phyloP scores from a whole-genome alignment of 2,797 vertebrate species.

The Muscicapa comitata region DNA sequence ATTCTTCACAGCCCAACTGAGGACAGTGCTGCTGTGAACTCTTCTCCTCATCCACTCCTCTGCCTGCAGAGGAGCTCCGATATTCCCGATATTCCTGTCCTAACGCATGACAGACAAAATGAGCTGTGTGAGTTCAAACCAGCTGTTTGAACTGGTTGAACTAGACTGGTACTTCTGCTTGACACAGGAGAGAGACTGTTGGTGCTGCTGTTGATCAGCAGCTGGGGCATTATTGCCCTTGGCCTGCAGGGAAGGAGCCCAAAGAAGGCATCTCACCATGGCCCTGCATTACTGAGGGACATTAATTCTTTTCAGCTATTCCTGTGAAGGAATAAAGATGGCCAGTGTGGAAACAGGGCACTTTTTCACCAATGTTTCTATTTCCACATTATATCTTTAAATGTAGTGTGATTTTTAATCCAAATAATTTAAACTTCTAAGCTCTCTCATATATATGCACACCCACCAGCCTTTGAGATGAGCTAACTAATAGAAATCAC shows the following conservation, averaged over 20 bases:
- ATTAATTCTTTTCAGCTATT: neutral
- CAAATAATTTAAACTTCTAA: neutral
- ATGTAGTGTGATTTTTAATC: neutral
- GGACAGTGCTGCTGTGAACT: neutral
- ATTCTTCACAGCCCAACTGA: neutral
- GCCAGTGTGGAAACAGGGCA: neutral
- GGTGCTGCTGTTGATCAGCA: neutral
- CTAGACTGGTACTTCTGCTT: neutral
- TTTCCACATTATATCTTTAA: neutral
- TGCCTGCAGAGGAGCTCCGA: neutral
- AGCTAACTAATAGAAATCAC: neutral
- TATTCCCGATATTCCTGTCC: neutral
- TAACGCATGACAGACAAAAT: neutral
- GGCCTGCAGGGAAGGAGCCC: neutral
- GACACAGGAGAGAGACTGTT: neutral
- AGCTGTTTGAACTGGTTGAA: neutral
- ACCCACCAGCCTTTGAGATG: neutral
- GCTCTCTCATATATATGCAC: neutral
- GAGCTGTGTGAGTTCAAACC: neutral
- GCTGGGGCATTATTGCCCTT: neutral
- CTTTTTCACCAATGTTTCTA: fast-evolving
- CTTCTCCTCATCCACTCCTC: neutral
- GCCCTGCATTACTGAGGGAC: neutral
- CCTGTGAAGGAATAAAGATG: neutral
- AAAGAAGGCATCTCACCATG: neutral